These are phyloP conservation scores for Crepidodera aurea DNA, from an alignment of 2,888 invertebrate species.

Conservation along the genomic window DNA sequence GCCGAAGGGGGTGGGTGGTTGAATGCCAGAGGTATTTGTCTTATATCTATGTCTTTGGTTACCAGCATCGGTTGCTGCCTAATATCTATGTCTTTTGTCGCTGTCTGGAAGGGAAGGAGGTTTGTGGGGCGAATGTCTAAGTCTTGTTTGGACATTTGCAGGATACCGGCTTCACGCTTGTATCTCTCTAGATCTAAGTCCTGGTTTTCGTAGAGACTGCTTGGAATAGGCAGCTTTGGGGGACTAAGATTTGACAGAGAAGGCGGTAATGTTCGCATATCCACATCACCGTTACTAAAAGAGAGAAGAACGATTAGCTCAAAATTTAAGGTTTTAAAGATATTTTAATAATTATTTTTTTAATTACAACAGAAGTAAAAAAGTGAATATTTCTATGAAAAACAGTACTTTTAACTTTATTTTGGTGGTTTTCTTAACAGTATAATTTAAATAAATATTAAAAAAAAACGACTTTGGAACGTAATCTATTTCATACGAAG, in stretches of 20 bases:
- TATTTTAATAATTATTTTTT: no score
- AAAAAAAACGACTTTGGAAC: no score
- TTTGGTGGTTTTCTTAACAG: no score
- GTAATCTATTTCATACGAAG: no score
- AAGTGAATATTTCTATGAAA: no score
- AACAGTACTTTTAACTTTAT: no score
- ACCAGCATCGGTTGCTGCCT: constrained; percentile 40
- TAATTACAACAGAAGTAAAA: no score
- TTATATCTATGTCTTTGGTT: constrained; percentile 60
- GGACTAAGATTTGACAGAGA: constrained; percentile 32
- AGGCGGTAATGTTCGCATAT: constrained; percentile 59
- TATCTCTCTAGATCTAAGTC: constrained; percentile 46
- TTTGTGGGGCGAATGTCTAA: constrained; percentile 45
- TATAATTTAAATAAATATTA: no score
- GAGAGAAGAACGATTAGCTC: constrained; percentile 9
- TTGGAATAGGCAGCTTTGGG: constrained; percentile 13
- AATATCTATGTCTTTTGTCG: constrained; percentile 49
- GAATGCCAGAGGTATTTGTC: constrained; percentile 55
- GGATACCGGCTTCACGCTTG: constrained; percentile 47
- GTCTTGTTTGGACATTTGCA: constrained; percentile 38
- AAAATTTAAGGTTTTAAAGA: no score
- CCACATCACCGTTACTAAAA: constrained; percentile 60
- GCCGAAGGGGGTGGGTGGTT: constrained; percentile 27
- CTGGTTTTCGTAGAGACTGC: constrained; percentile 17
- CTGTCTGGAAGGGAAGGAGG: constrained; percentile 26